A percentile compares a stretch with the other conserved stretches of the same genome.
Conservation (phyloP, 1,140 invertebrate species). For the Sarcophaga bullata region DNA sequence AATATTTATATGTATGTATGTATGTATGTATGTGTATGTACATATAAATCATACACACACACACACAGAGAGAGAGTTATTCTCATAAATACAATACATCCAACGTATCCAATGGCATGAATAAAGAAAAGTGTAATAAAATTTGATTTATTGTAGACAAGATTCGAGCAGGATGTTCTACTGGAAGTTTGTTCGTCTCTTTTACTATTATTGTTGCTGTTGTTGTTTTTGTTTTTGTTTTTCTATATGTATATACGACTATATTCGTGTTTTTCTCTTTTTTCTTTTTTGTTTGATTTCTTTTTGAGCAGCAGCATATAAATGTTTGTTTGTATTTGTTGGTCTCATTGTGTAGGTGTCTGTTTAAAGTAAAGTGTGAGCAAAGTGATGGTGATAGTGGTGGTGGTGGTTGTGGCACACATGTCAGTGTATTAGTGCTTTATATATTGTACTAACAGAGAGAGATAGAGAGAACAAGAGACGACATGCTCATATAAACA, state of each 20-base stretch:
- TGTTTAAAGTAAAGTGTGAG: not conserved
- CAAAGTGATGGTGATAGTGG: not conserved
- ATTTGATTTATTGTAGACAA: slow-evolving; percentile 66
- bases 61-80: not conserved
- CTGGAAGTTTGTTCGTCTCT: slow-evolving; percentile 39
- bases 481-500: not conserved
- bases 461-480: too few relatives aligned
- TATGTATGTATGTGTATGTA: slow-evolving; percentile 5
- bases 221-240: not conserved
- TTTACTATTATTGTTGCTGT: slow-evolving; percentile 18
- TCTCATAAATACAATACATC: slow-evolving; percentile 27
- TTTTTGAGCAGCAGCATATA: slow-evolving; percentile 2
- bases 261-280: slow-evolving; percentile 17
- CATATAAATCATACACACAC: slow-evolving; percentile 19
- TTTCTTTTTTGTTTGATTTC: not conserved
- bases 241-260: too few relatives aligned
- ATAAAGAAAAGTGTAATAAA: slow-evolving; percentile 66
- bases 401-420: not conserved
- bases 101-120: slow-evolving; percentile 52
- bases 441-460: too few relatives aligned
- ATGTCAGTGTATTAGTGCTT: not conserved
- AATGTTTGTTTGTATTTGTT: not conserved
- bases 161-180: slow-evolving; percentile 62
- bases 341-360: not conserved
- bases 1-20: not conserved